Conservation (phyloP, 2,113 vertebrate genomes). For the Conger conger region DNA sequence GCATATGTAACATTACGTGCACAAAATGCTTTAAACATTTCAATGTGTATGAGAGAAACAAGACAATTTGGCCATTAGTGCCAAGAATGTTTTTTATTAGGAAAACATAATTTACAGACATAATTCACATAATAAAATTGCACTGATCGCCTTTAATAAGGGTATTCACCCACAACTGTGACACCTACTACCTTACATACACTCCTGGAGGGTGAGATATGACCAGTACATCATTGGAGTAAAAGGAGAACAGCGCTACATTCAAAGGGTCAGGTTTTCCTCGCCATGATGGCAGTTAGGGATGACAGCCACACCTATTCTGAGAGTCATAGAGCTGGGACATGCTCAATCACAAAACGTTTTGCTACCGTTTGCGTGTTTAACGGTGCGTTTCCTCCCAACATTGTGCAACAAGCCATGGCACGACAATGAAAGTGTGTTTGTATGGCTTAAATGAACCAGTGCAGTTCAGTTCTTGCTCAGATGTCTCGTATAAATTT, state of each 20-base stretch:
- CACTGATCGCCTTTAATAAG: not conserved
- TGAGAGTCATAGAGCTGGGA: not conserved
- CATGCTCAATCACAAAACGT: too few relatives aligned
- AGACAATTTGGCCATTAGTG: not conserved
- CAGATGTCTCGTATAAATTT: not conserved
- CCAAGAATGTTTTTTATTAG: conserved; percentile 1
- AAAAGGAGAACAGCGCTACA: not conserved
- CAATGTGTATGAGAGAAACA: not conserved
- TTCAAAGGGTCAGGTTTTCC: not conserved
- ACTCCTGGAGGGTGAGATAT: not conserved
- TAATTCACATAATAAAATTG: not conserved
- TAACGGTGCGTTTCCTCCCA: too few relatives aligned
- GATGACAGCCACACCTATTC: not conserved
- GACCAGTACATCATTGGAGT: not conserved
- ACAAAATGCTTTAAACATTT: not conserved
- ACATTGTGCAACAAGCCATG: not conserved
- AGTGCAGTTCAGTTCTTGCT: not conserved
- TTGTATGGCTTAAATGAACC: not conserved
- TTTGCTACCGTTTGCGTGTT: too few relatives aligned
- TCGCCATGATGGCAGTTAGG: not conserved
- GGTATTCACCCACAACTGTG: not conserved
- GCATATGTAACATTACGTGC: not conserved
- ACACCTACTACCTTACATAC: not conserved
- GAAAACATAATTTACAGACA: not conserved
- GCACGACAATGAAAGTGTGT: not conserved